Evolutionary conservation across 2,888 invertebrate species (phyloP).

Genomic region (Ormyrus thymus): DNA sequence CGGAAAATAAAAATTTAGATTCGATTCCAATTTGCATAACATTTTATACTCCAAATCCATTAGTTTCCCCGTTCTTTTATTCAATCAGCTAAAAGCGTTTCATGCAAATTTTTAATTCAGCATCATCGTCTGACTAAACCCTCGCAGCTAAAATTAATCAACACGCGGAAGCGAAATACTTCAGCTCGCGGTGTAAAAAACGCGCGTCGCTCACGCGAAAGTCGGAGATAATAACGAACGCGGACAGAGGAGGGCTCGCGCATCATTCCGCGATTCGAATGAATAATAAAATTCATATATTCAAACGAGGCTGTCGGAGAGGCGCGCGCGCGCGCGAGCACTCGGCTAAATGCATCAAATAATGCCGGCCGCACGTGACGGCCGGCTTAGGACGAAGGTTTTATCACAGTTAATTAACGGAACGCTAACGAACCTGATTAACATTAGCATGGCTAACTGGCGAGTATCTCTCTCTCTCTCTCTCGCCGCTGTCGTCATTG

Average conservation of each 20-base stretch:
- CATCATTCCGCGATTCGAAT: background rate
- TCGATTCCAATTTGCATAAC: no score
- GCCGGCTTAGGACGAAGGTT: constrained; percentile 58
- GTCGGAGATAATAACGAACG: background rate
- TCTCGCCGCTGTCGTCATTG: background rate
- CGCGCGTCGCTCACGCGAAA: background rate
- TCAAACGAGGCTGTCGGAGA: background rate
- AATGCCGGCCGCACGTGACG: background rate
- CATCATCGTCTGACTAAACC: no score
- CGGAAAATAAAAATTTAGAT: no score
- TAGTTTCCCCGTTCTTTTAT: no score
- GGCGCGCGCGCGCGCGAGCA: background rate
- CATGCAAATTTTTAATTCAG: no score
- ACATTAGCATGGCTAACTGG: constrained; percentile 62
- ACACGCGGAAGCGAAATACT: no score
- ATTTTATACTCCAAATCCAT: no score
- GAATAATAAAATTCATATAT: constrained; percentile 18
- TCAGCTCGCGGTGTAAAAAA: background rate
- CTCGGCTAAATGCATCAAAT: constrained; percentile 19
- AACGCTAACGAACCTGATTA: constrained; percentile 63
- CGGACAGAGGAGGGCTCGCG: background rate
- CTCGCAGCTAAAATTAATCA: no score
- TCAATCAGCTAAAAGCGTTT: no score
- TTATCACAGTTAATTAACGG: constrained; percentile 62
- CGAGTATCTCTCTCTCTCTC: constrained; percentile 16